Evolutionary conservation across 2,797 vertebrate species (phyloP), one percentile per base, ranked within the genome.

Genomic region (Prionace glauca): DNA sequence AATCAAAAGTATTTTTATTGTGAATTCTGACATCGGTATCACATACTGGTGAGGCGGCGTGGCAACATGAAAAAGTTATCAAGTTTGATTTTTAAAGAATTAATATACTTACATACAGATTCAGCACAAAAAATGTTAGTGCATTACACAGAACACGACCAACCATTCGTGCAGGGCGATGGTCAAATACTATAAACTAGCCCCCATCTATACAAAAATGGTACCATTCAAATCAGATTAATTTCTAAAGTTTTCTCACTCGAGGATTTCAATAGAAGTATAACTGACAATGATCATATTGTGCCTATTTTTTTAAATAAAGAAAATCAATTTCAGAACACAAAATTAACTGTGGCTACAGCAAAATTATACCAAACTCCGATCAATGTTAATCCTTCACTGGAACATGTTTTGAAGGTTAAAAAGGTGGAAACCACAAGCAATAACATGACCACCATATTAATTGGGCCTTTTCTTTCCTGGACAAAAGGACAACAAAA

Each of bases 1-100:
- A 67, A 67, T 67, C 90, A 69, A 92, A 79, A 41, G 62, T 11
- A 67, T 95, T 94, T 91, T 95, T 95, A 95, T 50, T 94, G 93
- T 77, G 45, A 95, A 56, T 74, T 95, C 41, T 74, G 93, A 95
- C 29, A 94, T 18, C 10, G 45, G 45, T 9, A 56, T 95, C 71
- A 72, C 69, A 77, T 95, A 77, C 45, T 60, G 93, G 18, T 74
- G 71, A 95, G 93, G 71, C 16, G 71, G 69, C 36, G 65, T 94
- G 41, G 71, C 71, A 77, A 95, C 69, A 95, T 56, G 93, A 65
- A 95, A 94, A 74, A 94, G 41, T 94, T 50, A 92, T 67, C 90
- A 69, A 41, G 72, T 74, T 95, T 77, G 12, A 74, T 29, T 77
- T 94, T 18, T 50, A 95, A 72, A 69, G 41, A 45, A 45, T 84